phyloP scores from a whole-genome alignment of 2,888 invertebrate species.

The Synergus japonicus region DNA sequence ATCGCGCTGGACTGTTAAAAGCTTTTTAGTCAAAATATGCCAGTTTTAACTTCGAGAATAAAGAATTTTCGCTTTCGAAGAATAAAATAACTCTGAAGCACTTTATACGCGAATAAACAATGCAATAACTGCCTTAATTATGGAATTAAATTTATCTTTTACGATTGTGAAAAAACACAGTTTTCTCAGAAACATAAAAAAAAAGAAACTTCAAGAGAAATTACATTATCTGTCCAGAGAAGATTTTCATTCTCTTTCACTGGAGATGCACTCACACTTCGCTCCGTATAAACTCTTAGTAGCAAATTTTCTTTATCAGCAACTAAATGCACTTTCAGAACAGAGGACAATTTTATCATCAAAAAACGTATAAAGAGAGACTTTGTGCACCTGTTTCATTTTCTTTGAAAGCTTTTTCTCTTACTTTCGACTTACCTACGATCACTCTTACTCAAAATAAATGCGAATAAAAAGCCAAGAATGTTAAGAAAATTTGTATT shows the following conservation, averaged over 20 bases:
- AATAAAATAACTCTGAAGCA: too few species aligned
- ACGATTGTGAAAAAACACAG: not conserved
- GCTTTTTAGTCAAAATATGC: not conserved
- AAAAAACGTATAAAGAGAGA: not conserved
- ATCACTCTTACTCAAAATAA: not conserved
- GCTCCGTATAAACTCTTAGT: constrained; percentile 7
- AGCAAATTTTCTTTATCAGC: constrained; percentile 5
- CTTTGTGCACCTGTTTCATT: constrained; percentile 3
- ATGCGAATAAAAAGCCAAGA: not conserved
- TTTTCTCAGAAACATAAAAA: not conserved
- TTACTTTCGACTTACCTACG: too few species aligned
- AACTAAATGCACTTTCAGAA: constrained; percentile 19
- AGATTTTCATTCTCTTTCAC: constrained; percentile 15
- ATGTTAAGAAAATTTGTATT: not conserved
- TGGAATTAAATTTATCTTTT: too few species aligned
- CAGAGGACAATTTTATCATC: not conserved
- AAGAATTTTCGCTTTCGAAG: too few species aligned
- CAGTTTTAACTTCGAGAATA: not conserved
- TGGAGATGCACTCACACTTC: constrained; percentile 4
- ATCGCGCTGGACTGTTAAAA: not conserved
- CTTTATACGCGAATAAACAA: too few species aligned
- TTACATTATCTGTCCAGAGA: not conserved
- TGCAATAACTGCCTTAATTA: too few species aligned
- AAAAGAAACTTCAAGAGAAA: constrained; percentile 5
- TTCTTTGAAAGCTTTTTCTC: not conserved